A percentile compares a stretch with the other conserved stretches of the same genome.
Conservation (phyloP, 2,797 vertebrate species). For the Pangasius djambal region DNA sequence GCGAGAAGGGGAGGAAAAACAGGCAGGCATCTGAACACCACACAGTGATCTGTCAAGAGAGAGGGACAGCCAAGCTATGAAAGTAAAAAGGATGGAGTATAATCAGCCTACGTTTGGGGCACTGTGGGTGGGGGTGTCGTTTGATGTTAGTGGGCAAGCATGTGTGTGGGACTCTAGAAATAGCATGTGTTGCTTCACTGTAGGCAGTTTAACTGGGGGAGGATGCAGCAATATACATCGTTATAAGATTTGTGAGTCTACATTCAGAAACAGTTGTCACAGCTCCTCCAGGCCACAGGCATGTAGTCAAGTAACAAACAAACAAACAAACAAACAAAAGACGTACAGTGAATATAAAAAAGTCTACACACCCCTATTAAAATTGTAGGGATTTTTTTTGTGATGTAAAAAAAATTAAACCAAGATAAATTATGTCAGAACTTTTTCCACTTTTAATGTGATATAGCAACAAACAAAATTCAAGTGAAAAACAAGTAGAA, state of each 20-base stretch:
- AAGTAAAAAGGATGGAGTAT: background rate
- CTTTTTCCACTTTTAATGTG: background rate
- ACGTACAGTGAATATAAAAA: background rate
- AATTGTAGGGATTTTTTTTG: background rate
- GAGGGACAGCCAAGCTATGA: background rate
- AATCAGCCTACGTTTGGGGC: background rate
- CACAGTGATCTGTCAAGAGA: background rate
- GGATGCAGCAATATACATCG: background rate
- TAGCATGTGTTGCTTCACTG: background rate
- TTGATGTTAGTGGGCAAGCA: background rate
- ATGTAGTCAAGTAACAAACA: background rate
- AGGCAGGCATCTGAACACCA: background rate
- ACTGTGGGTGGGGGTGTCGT: background rate
- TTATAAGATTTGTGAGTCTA: background rate
- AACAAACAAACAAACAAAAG: background rate
- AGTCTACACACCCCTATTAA: background rate
- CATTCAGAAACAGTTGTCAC: background rate
- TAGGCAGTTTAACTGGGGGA: background rate
- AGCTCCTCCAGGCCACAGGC: background rate
- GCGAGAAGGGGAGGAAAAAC: background rate
- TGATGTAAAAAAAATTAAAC: background rate
- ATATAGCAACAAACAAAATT: background rate
- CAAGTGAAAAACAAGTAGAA: background rate
- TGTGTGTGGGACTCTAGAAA: conserved; percentile 9
- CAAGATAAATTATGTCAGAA: background rate